Conservation (phyloP, 2,113 vertebrate species). For the Shinisaurus crocodilurus region DNA sequence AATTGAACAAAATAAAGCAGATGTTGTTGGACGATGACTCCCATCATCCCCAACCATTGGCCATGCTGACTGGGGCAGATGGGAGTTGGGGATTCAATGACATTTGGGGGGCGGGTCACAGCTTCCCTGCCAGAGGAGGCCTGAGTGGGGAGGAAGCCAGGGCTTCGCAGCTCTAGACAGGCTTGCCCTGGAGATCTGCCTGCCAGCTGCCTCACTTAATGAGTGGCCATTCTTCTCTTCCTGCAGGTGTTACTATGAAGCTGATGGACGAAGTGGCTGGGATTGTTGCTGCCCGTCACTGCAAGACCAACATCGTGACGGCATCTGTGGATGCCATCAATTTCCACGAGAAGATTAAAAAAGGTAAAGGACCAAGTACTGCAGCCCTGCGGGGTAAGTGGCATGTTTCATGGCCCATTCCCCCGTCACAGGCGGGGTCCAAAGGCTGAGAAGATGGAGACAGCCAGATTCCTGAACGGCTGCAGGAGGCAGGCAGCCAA, state of each 20-base stretch:
- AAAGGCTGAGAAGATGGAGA: neutral
- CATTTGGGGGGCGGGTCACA: too few relatives aligned
- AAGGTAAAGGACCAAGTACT: conserved; percentile 77
- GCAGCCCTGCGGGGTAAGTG: fast-evolving
- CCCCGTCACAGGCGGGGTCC: neutral
- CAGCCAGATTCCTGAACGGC: neutral
- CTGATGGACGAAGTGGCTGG: conserved; percentile 97
- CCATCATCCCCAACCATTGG: too few relatives aligned
- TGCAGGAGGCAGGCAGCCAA: neutral
- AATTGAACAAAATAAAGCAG: too few relatives aligned
- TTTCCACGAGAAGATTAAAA: conserved; percentile 94
- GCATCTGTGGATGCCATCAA: conserved; percentile 96
- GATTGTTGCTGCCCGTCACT: conserved; percentile 92
- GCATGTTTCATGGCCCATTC: neutral
- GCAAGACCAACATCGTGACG: conserved; percentile 95
- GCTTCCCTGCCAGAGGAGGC: too few relatives aligned
- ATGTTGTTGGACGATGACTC: too few relatives aligned
- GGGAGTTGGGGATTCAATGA: too few relatives aligned
- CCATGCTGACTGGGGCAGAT: too few relatives aligned
- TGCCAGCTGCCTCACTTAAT: fast-evolving
- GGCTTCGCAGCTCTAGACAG: neutral
- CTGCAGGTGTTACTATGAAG: conserved; percentile 95
- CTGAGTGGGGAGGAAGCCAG: too few relatives aligned
- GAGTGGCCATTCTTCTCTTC: neutral
- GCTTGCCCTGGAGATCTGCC: neutral